Conservation (phyloP, 2,797 vertebrate genomes). For the Hylomyscus alleni region DNA sequence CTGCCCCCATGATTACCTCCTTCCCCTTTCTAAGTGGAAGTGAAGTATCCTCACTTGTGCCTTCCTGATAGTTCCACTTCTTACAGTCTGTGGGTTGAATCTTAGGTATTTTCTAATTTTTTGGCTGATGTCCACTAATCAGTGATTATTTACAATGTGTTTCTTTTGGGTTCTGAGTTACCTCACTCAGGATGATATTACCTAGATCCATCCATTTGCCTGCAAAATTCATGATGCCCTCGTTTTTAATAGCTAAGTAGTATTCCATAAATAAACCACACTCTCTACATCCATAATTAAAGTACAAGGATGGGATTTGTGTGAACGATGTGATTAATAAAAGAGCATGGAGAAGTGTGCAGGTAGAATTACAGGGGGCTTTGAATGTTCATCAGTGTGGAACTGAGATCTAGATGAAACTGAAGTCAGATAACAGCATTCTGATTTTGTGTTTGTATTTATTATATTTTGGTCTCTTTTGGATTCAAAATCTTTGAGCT, state of each 20-base stretch:
- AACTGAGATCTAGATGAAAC: neutral
- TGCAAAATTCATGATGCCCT: neutral
- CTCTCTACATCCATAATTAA: neutral
- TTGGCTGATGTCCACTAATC: neutral
- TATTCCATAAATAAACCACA: too few species aligned
- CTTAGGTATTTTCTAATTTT: neutral
- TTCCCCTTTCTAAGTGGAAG: neutral
- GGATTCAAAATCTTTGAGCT: neutral
- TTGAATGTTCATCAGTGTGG: neutral
- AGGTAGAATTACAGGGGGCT: neutral
- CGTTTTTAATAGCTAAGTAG: neutral
- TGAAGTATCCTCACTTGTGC: neutral
- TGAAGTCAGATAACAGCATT: neutral
- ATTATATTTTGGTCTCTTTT: neutral
- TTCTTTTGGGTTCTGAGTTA: neutral
- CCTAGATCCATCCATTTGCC: neutral
- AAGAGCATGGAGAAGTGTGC: neutral
- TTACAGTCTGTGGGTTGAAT: neutral
- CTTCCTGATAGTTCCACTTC: neutral
- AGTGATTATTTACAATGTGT: neutral
- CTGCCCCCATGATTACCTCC: neutral
- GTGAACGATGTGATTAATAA: neutral
- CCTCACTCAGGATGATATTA: neutral
- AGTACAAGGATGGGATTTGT: neutral
- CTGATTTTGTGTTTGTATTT: neutral